phyloP scores from a whole-genome alignment of 2,113 vertebrate species.

The Dolichallabes microphthalmus region DNA sequence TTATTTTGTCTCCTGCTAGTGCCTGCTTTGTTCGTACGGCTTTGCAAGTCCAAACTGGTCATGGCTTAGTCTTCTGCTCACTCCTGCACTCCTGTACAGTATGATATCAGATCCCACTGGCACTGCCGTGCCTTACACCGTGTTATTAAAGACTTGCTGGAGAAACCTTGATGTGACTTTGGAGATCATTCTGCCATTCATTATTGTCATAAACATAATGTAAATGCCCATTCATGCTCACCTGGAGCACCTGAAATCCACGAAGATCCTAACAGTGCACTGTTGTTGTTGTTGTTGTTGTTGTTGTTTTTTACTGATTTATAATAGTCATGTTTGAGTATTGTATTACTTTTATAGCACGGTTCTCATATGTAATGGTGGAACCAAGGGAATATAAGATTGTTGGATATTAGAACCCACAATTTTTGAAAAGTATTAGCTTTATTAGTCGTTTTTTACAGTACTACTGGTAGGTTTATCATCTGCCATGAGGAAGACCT shows the following conservation, averaged over 20 bases:
- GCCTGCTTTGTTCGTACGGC: conserved; percentile 7
- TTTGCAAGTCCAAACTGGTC: conserved; percentile 45
- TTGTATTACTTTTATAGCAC: too few relatives aligned
- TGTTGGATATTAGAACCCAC: neutral
- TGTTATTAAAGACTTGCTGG: neutral
- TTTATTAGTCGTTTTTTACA: neutral
- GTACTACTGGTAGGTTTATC: too few relatives aligned
- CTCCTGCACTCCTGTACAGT: neutral
- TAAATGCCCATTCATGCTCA: neutral
- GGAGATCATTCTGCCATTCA: neutral
- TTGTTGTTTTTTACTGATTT: neutral
- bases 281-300: too few relatives aligned
- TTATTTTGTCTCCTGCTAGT: neutral
- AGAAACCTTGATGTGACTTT: neutral
- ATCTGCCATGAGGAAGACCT: too few relatives aligned
- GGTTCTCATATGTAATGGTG: too few relatives aligned
- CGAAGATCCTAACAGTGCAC: neutral
- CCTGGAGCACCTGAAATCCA: neutral
- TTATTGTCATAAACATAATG: neutral
- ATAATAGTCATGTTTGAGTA: neutral
- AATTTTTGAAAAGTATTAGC: neutral
- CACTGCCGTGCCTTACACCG: neutral
- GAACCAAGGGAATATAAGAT: too few relatives aligned
- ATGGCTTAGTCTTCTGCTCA: conserved; percentile 12
- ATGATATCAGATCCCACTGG: neutral